Conservation (phyloP, 2,113 vertebrate genomes). For the Trachemys scripta region DNA sequence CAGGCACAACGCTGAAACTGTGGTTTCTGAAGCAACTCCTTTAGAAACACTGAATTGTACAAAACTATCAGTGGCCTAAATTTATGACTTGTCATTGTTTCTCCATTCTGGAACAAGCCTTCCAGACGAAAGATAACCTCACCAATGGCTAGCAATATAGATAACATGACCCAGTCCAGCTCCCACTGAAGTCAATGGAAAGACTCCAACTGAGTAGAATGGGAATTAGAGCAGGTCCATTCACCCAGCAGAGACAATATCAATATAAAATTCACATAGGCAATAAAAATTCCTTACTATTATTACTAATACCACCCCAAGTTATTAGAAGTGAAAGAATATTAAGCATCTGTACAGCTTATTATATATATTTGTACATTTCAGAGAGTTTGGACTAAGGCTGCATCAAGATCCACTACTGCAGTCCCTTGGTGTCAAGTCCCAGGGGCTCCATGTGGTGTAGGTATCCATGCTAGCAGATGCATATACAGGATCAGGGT, state of each 20-base stretch:
- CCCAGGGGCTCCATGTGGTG: neutral
- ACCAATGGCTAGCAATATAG: neutral
- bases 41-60: neutral
- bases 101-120: too few species aligned
- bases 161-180: neutral
- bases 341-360: neutral
- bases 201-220: neutral
- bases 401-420: rapidly evolving
- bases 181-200: neutral
- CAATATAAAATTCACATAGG: rapidly evolving
- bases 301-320: neutral
- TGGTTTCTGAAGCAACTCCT: neutral
- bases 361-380: neutral
- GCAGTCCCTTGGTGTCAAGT: neutral
- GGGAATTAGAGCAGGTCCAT: neutral
- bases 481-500: rapidly evolving
- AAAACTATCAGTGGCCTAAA: rapidly evolving
- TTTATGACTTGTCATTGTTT: neutral
- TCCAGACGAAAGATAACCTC: neutral
- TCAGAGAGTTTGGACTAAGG: neutral
- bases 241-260: rapidly evolving
- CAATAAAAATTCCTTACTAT: neutral
- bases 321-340: neutral
- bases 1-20: neutral
- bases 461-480: neutral